phyloP scores from a whole-genome alignment of 1,140 invertebrate genomes.

The Aplysia californica region DNA sequence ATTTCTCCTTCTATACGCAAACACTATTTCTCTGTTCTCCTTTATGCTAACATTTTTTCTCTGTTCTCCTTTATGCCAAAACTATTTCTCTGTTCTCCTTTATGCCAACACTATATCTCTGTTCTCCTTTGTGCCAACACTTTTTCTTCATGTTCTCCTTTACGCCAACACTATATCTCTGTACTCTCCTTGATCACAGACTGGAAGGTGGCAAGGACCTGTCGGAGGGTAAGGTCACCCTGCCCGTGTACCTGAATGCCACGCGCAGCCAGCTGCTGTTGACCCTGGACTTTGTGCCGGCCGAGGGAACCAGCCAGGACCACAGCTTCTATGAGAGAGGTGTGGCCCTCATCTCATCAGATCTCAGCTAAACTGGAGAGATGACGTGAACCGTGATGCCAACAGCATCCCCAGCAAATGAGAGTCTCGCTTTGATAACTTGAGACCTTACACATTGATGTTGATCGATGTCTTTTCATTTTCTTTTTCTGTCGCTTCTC shows the following conservation, averaged over 20 bases:
- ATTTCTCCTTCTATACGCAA: no score
- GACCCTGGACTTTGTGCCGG: conserved; percentile 91
- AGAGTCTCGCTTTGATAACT: background rate
- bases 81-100: no score
- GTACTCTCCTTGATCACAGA: no score
- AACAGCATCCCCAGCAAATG: background rate
- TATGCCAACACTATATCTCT: no score
- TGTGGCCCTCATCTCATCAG: conserved; percentile 77
- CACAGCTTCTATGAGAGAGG: conserved; percentile 90
- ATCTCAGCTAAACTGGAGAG: conserved; percentile 53
- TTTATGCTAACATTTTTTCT: no score
- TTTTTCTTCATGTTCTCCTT: no score
- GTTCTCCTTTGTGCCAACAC: no score
- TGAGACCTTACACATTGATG: background rate
- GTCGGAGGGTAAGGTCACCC: conserved; percentile 74
- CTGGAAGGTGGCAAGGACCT: conserved; percentile 36
- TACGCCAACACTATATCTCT: no score
- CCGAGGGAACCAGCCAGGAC: conserved; percentile 82
- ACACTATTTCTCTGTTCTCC: no score
- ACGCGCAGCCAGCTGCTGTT: conserved; percentile 95
- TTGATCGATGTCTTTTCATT: background rate
- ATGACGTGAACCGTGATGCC: background rate
- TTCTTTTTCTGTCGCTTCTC: background rate
- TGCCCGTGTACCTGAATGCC: conserved; percentile 97
- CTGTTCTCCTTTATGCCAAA: no score